Evolutionary conservation across 1,140 invertebrate species (phyloP).

Genomic region (Lepidurus packardi): DNA sequence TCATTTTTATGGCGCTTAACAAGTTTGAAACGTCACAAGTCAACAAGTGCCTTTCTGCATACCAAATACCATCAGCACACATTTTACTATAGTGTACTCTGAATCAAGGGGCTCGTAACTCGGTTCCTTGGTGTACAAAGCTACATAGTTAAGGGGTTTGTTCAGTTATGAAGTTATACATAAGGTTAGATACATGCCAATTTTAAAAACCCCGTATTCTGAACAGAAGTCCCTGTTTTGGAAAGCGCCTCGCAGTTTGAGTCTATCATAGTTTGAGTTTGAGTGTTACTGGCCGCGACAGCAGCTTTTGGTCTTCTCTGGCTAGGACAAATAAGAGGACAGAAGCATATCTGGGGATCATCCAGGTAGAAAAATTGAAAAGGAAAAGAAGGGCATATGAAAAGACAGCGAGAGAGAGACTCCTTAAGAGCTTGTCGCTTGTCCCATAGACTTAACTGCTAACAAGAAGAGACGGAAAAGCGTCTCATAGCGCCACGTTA

Average conservation of each 20-base stretch:
- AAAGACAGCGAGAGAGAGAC: neutral
- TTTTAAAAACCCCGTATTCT: too few species aligned
- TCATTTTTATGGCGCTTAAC: too few species aligned
- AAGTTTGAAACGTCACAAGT: too few species aligned
- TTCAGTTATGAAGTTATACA: too few species aligned
- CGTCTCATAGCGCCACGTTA: neutral
- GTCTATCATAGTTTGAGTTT: neutral
- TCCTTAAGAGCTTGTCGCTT: too few species aligned
- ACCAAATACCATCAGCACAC: too few species aligned
- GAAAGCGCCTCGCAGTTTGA: neutral
- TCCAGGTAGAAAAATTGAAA: constrained; percentile 9
- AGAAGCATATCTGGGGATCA: neutral
- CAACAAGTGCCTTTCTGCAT: too few species aligned
- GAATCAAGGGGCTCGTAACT: too few species aligned
- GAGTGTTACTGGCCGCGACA: neutral
- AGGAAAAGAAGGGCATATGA: neutral
- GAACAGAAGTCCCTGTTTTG: neutral
- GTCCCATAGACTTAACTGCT: neutral
- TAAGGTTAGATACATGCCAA: too few species aligned
- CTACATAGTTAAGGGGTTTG: too few species aligned
- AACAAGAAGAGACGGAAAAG: neutral
- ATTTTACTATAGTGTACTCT: too few species aligned
- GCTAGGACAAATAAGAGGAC: neutral
- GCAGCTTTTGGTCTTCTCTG: neutral
- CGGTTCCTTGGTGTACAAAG: too few species aligned